phyloP scores from a whole-genome alignment of 2,113 vertebrate genomes.

The Lates calcarifer region DNA sequence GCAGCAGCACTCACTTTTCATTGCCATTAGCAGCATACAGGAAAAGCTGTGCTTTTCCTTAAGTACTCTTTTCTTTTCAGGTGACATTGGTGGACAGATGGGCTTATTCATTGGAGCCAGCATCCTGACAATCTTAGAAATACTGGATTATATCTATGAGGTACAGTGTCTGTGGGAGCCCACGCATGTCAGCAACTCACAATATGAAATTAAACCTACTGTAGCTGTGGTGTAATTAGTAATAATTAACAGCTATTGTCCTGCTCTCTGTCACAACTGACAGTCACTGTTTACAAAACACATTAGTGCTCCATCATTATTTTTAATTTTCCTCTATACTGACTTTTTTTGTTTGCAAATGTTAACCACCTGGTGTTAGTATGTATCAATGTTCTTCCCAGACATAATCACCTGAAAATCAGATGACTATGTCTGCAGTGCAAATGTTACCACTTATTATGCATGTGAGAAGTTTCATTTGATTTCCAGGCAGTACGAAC shows the following conservation, averaged over 20 bases:
- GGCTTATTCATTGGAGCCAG: constrained; percentile 86
- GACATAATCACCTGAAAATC: constrained; percentile 6
- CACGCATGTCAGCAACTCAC: constrained; percentile 1
- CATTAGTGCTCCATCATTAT: background rate
- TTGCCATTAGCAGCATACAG: constrained; percentile 16
- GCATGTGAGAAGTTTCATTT: constrained; percentile 55
- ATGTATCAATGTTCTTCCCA: background rate
- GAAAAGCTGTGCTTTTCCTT: background rate
- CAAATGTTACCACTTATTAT: constrained; percentile 48
- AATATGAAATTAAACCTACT: background rate
- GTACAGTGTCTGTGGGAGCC: constrained; percentile 57
- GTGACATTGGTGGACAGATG: constrained; percentile 87
- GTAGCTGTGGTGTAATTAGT: constrained; percentile 13
- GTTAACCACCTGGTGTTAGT: background rate
- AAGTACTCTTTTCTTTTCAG: constrained; percentile 61
- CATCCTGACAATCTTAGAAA: constrained; percentile 84
- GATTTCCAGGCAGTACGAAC: constrained; percentile 47
- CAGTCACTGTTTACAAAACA: constrained; percentile 18
- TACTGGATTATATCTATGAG: constrained; percentile 86
- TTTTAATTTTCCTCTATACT: background rate
- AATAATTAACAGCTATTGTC: constrained; percentile 26
- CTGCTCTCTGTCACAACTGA: background rate
- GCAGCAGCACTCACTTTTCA: background rate
- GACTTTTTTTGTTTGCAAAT: background rate
- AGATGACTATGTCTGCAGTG: too few relatives aligned